Evolutionary conservation across 2,888 invertebrate species (phyloP).

Genomic region (Sminthurinus aureus): DNA sequence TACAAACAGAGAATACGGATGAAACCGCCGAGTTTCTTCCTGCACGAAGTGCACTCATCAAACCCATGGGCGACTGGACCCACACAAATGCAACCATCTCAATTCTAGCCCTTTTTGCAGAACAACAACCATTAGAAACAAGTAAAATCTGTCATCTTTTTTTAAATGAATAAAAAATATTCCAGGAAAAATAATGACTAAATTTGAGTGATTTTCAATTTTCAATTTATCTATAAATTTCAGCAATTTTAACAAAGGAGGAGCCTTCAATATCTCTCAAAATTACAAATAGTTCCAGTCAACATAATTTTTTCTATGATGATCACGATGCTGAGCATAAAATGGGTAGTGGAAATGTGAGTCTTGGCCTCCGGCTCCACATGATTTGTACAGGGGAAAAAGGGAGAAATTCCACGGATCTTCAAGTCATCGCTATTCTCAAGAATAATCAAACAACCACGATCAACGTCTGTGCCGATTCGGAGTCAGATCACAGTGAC

Average conservation of each 20-base stretch:
- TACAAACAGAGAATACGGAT: not conserved
- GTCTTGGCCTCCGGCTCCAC: not conserved
- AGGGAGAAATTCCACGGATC: not conserved
- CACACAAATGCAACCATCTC: slow-evolving; percentile 8
- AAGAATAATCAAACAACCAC: slow-evolving; percentile 10
- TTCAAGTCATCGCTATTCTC: slow-evolving; percentile 7
- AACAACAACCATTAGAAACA: slow-evolving; percentile 3
- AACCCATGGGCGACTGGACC: slow-evolving; percentile 20
- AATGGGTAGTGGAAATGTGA: not conserved
- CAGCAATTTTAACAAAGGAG: not conserved
- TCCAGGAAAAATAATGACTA: too few species aligned
- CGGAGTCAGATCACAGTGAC: too few species aligned
- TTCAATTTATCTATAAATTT: too few species aligned
- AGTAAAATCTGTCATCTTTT: slow-evolving; percentile 12
- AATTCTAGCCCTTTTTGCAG: not conserved
- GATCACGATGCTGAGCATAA: not conserved
- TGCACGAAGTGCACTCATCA: not conserved
- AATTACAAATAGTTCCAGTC: not conserved
- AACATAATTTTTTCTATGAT: not conserved
- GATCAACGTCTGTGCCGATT: slow-evolving; percentile 3
- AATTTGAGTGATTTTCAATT: too few species aligned
- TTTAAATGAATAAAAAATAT: too few species aligned
- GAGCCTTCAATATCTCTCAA: not conserved
- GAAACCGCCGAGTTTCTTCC: not conserved
- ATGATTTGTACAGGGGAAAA: not conserved